A percentile compares a stretch with the other conserved stretches of the same genome.
Evolutionary conservation across 2,113 vertebrate genomes (phyloP).

Genomic region (Rhabdornis inornatus): DNA sequence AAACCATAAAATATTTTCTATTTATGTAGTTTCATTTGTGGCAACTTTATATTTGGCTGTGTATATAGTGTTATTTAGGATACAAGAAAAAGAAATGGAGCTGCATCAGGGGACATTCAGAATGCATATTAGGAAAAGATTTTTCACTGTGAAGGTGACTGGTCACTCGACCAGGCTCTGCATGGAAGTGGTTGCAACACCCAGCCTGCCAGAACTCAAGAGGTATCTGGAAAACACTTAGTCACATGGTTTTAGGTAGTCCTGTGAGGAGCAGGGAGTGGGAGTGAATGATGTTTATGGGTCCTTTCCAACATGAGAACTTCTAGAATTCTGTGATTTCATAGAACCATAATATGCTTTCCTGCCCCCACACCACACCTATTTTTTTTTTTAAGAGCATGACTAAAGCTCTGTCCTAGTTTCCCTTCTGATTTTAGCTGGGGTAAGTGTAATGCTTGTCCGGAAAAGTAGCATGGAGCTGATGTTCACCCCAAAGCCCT

Average conservation of each 20-base stretch:
- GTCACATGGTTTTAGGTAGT: not conserved
- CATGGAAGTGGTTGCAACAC: not conserved
- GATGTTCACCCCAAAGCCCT: not conserved
- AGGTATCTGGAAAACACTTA: not conserved
- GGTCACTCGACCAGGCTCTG: not conserved
- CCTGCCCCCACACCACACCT: rapidly evolving
- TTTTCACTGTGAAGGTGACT: not conserved
- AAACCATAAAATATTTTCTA: not conserved
- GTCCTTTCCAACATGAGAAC: not conserved
- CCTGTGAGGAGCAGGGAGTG: not conserved
- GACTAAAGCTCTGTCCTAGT: not conserved
- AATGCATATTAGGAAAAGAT: not conserved
- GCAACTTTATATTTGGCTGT: not conserved
- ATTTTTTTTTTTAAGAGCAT: not conserved
- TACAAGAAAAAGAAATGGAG: not conserved
- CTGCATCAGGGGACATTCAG: not conserved
- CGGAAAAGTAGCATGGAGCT: not conserved
- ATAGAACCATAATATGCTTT: not conserved
- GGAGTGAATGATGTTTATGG: not conserved
- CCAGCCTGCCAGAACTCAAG: not conserved
- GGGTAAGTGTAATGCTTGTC: not conserved
- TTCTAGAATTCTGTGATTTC: not conserved
- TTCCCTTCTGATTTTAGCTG: not conserved
- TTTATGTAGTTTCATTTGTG: not conserved
- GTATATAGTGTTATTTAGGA: not conserved